Conservation (phyloP, 2,888 invertebrate genomes). For the Taphrorychus bicolor region DNA sequence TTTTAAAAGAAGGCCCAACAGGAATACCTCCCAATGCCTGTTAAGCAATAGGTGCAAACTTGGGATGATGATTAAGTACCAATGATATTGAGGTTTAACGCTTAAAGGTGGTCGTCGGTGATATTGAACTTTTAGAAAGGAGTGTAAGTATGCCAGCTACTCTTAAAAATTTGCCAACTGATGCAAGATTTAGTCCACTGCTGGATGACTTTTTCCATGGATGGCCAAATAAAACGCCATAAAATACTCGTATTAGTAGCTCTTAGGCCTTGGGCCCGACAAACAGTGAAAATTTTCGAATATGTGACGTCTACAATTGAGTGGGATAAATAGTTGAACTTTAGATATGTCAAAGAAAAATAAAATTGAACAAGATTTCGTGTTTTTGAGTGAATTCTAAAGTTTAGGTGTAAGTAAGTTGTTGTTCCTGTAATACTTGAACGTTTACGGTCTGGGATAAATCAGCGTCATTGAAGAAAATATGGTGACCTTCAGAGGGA, state of each 20-base stretch:
- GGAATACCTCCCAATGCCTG: slow-evolving; percentile 7
- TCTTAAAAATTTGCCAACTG: not conserved
- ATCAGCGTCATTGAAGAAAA: too few species aligned
- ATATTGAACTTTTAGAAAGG: not conserved
- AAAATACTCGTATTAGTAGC: slow-evolving; percentile 5
- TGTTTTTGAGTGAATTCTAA: too few species aligned
- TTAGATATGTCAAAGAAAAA: too few species aligned
- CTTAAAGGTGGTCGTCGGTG: not conserved
- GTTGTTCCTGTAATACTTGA: too few species aligned
- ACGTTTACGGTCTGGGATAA: too few species aligned
- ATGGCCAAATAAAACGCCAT: slow-evolving; percentile 5
- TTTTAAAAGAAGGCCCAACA: slow-evolving; percentile 1
- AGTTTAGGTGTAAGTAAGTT: too few species aligned
- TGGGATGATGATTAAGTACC: slow-evolving; percentile 4
- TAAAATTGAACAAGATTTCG: too few species aligned
- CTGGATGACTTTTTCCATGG: not conserved
- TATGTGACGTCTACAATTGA: too few species aligned
- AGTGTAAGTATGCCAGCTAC: not conserved
- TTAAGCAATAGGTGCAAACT: slow-evolving; percentile 10
- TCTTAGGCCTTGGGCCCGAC: not conserved
- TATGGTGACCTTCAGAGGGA: too few species aligned
- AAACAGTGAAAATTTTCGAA: not conserved
- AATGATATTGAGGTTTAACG: not conserved
- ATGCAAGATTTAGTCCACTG: not conserved
- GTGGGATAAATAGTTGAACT: not conserved